phyloP scores from a whole-genome alignment of 2,113 vertebrate species.

The Forbesichthys papilliferus region DNA sequence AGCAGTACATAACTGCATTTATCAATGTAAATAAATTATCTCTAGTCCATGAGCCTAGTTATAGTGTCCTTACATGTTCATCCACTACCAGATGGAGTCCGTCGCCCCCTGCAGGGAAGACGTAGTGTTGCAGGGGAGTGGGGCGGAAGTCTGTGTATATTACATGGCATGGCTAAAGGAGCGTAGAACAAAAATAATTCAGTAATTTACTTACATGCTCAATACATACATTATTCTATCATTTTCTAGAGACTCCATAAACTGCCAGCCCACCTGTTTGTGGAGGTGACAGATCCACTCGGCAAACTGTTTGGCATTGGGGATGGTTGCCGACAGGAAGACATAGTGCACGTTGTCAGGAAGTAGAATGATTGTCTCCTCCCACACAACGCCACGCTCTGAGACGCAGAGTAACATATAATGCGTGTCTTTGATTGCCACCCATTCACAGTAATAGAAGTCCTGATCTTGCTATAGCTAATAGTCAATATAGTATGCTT shows the following conservation, averaged over 20 bases:
- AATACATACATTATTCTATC: neutral
- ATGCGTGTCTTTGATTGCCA: neutral
- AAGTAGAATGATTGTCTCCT: constrained; percentile 98
- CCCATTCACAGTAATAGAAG: neutral
- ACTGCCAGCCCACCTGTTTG: constrained; percentile 82
- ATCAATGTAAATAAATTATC: too few species aligned
- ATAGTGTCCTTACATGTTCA: constrained; percentile 86
- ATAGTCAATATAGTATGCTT: neutral
- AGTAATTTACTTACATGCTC: neutral
- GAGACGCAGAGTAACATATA: constrained; percentile 28
- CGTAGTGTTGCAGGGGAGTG: constrained; percentile 95
- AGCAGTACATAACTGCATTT: too few species aligned
- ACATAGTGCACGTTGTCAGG: constrained; percentile 98
- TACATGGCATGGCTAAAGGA: constrained; percentile 90
- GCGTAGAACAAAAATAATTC: constrained; percentile 15
- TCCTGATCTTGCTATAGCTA: neutral
- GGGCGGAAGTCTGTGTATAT: constrained; percentile 97
- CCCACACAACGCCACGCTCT: constrained; percentile 99
- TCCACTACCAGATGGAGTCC: constrained; percentile 97
- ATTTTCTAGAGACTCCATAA: neutral
- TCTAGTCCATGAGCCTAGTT: too few species aligned
- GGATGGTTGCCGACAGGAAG: constrained; percentile 97
- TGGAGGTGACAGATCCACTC: constrained; percentile 99
- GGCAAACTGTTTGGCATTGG: constrained; percentile 96
- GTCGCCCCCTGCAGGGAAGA: constrained; percentile 97